Evolutionary conservation across 2,888 invertebrate genomes (phyloP).

Genomic region (Onthophagus sagittarius): DNA sequence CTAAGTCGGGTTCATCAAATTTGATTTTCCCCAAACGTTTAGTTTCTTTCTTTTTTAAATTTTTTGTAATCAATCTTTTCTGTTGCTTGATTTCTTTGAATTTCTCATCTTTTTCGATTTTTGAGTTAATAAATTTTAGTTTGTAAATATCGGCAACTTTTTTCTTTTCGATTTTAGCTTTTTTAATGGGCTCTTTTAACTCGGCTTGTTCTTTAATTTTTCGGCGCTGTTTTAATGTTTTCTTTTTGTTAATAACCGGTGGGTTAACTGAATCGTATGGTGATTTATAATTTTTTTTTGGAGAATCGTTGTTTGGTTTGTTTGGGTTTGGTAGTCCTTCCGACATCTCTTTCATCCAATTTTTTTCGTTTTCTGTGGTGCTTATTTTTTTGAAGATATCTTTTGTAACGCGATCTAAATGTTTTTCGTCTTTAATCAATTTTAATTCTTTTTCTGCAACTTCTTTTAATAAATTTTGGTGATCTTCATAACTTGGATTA

Average conservation of each 20-base stretch:
- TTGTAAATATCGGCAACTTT: constrained; percentile 73
- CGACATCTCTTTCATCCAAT: constrained; percentile 54
- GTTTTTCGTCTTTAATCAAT: constrained; percentile 69
- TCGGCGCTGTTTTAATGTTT: constrained; percentile 65
- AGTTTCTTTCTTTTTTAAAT: constrained; percentile 53
- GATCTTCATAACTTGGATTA: constrained; percentile 82
- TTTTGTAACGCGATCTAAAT: constrained; percentile 69
- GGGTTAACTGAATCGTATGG: constrained; percentile 65
- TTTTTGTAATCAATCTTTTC: constrained; percentile 43
- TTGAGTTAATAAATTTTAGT: constrained; percentile 59
- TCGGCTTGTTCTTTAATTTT: constrained; percentile 63
- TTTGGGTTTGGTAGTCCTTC: constrained; percentile 53
- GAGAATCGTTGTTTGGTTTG: constrained; percentile 42
- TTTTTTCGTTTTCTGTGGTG: constrained; percentile 47
- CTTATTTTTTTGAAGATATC: constrained; percentile 56
- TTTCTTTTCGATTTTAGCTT: constrained; percentile 64
- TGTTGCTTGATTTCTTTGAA: constrained; percentile 50
- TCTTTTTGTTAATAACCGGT: constrained; percentile 70
- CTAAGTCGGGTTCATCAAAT: constrained; percentile 67
- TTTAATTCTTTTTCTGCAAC: constrained; percentile 70
- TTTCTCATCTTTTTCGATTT: constrained; percentile 51
- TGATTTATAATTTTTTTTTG: constrained; percentile 49
- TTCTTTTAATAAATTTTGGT: constrained; percentile 67
- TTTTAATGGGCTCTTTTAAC: constrained; percentile 47
- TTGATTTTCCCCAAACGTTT: constrained; percentile 69